These are phyloP conservation scores for Elysia chlorotica DNA, from an alignment of 1,140 invertebrate genomes.

Conservation along the genomic window DNA sequence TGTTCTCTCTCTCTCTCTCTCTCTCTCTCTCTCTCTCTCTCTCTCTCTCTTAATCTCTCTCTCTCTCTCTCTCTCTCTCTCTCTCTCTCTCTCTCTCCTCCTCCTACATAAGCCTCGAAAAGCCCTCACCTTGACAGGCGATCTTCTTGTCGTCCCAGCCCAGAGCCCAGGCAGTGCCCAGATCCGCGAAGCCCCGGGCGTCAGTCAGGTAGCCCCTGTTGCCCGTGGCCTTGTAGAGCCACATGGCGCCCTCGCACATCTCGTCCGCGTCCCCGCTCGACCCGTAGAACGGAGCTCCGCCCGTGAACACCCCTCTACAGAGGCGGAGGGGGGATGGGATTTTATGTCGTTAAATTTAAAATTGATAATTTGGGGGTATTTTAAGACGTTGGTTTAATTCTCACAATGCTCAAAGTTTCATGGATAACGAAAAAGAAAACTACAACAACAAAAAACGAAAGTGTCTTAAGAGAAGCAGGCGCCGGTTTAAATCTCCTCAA, in stretches of 20 bases:
- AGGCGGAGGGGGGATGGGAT: no score
- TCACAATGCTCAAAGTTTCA: no score
- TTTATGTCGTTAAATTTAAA: no score
- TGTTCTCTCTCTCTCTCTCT: neutral
- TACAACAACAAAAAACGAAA: no score
- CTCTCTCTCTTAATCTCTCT: neutral
- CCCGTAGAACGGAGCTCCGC: slow-evolving; percentile 39
- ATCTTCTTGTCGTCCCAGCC: slow-evolving; percentile 68
- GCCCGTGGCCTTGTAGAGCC: slow-evolving; percentile 69
- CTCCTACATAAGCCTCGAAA: neutral
- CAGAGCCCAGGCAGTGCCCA: slow-evolving; percentile 50
- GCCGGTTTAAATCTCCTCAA: no score
- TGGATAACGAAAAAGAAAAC: no score
- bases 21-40: neutral
- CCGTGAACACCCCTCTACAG: neutral
- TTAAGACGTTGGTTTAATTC: no score
- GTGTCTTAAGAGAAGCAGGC: no score
- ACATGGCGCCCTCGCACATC: slow-evolving; percentile 68
- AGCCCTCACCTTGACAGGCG: neutral
- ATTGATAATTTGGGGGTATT: no score
- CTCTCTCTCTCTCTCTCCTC: neutral
- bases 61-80: neutral
- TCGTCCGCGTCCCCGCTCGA: slow-evolving; percentile 69
- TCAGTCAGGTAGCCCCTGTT: slow-evolving; percentile 65
- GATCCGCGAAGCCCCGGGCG: slow-evolving; percentile 64